Base-by-base conservation (phyloP, 1,140 invertebrate species). In the Drosophila tropicalis region DNA sequence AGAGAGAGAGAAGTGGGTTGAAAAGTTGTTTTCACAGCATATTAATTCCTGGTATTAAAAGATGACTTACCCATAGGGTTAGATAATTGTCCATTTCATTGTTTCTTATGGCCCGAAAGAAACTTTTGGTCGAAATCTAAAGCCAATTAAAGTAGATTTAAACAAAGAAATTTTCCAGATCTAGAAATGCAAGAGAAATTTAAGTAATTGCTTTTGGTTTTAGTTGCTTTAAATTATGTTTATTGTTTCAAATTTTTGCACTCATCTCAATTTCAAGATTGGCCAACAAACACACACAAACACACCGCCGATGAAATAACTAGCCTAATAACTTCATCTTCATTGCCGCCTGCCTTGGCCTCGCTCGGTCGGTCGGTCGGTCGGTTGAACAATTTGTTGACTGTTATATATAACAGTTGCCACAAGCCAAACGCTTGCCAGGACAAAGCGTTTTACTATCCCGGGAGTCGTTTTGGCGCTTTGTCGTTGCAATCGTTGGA, bases 261-360 rank as follows among this genome's bases (percentile, higher is more conserved):
- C 44, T 51, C 44, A 51, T 51, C 44, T 51, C 44, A 51, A 51
- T 51, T 51, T 51, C 17, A 51, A 51, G 44, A 51, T 51, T 51
- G 44, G 44, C 13, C 34, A 25, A 62, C 34, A 15, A 34, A 32
- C 13, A 39, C 36, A 54, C 3, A 58, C 58, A 66, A 25, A 63
- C 54, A 66, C 64, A 73, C 70, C 55, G 62, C 41, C 54, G 51
- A 63, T 63, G 60, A 83, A 67, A 58, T 83, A 76, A 86, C 81
- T 69, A 73, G 83, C 57, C 76, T 87, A 87, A 87, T 87, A 87
- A 87, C 83, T 87, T 89, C 80, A 87, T 87, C 78, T 74, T 74
- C 75, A 83, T 82, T 83, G 72, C n/a, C 41, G 44, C 44, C 44
- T 22, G 41, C 41, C 41, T 29, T 29, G 29, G 13, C n/a, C n/a